phyloP scores from a whole-genome alignment of 1,140 invertebrate genomes.

The Heterodera schachtii region DNA sequence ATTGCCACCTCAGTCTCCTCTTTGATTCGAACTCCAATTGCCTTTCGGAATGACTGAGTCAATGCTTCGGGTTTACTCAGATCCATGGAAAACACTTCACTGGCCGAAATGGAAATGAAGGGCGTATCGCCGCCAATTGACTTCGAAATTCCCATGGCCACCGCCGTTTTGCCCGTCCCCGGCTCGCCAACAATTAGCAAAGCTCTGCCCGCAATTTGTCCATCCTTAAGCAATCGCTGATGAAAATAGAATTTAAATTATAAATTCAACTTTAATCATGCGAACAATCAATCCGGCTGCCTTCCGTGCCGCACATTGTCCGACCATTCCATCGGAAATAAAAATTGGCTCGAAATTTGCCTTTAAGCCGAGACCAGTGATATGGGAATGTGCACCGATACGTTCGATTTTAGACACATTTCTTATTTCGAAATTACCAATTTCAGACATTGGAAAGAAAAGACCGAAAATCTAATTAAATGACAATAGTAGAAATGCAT shows the following conservation, averaged over 20 bases:
- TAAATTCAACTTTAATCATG: slow-evolving; percentile 80
- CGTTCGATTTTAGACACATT: slow-evolving; percentile 55
- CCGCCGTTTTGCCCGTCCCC: slow-evolving; percentile 79
- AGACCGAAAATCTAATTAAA: too few relatives aligned
- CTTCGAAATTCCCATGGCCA: slow-evolving; percentile 78
- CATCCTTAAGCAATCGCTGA: slow-evolving; percentile 72
- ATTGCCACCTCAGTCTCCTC: slow-evolving; percentile 68
- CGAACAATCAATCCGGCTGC: slow-evolving; percentile 91
- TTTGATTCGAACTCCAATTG: slow-evolving; percentile 96
- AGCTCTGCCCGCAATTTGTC: slow-evolving; percentile 95
- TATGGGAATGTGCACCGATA: slow-evolving; percentile 84
- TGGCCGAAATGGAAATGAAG: slow-evolving; percentile 95
- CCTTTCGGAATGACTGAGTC: slow-evolving; percentile 93
- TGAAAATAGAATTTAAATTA: not conserved
- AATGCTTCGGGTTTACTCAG: slow-evolving; percentile 99
- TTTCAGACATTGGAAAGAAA: slow-evolving; percentile 36
- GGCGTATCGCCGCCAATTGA: slow-evolving; percentile 91
- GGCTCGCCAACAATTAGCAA: slow-evolving; percentile 92
- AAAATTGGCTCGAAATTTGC: slow-evolving; percentile 87
- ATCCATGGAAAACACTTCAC: slow-evolving; percentile 94
- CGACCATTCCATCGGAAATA: slow-evolving; percentile 96
- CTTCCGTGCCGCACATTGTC: slow-evolving; percentile 84
- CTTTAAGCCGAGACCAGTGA: slow-evolving; percentile 90
- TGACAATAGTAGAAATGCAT: too few relatives aligned
- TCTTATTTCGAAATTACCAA: slow-evolving; percentile 46